Evolutionary conservation across 1,140 invertebrate species (phyloP).

Genomic region (Grapholita molesta): DNA sequence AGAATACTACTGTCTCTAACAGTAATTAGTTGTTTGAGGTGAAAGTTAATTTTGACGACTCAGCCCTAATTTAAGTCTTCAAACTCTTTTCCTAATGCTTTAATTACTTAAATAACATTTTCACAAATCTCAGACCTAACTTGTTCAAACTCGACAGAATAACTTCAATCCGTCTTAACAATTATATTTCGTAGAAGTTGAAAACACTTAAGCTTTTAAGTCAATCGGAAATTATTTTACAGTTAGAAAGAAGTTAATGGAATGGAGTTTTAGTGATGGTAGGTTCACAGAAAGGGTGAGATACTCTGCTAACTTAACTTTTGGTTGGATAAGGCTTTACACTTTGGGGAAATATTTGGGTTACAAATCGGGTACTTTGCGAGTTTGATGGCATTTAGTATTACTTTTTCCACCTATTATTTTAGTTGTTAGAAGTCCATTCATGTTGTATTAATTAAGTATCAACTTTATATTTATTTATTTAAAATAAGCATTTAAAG

Average conservation of each 20-base stretch:
- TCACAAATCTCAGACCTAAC: not conserved
- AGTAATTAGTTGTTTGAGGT: too few species aligned
- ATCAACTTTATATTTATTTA: too few species aligned
- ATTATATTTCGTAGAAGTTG: not conserved
- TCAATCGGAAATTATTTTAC: not conserved
- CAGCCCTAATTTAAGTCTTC: too few species aligned
- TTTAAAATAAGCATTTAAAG: too few species aligned
- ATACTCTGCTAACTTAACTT: not conserved
- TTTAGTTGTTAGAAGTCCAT: too few species aligned
- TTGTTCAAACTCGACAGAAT: not conserved
- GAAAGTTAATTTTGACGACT: too few species aligned
- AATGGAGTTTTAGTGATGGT: not conserved
- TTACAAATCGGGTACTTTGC: not conserved
- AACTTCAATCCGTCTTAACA: not conserved
- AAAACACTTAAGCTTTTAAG: not conserved
- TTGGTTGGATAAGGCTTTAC: not conserved
- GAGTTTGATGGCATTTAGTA: not conserved
- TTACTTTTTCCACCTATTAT: too few species aligned
- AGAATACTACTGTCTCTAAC: too few species aligned
- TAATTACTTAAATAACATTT: not conserved
- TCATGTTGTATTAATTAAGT: too few species aligned
- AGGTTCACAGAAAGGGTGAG: not conserved
- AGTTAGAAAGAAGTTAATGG: not conserved
- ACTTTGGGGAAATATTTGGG: not conserved
- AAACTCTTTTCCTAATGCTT: not conserved